phyloP scores from a whole-genome alignment of 2,888 invertebrate genomes.

The Cosmorhoe ocellata region DNA sequence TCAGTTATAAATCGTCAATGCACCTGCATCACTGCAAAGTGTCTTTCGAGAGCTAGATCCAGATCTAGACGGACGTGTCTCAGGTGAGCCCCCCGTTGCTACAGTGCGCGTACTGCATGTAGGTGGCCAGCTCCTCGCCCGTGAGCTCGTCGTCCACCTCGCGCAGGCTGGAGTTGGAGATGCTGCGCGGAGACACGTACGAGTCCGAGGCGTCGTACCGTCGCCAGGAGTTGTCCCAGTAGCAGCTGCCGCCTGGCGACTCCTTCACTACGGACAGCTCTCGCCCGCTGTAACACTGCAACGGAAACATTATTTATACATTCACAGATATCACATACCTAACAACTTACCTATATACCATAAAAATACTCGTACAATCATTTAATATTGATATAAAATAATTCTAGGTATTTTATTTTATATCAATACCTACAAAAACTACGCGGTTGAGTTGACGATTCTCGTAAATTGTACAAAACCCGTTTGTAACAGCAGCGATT shows the following conservation, averaged over 20 bases:
- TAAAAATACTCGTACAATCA: too few species aligned
- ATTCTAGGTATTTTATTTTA: too few species aligned
- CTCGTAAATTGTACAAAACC: too few species aligned
- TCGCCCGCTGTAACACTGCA: slow-evolving; percentile 64
- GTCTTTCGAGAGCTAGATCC: slow-evolving; percentile 13
- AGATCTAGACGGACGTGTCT: slow-evolving; percentile 59
- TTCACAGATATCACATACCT: too few species aligned
- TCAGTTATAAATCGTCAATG: not conserved
- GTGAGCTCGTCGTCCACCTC: slow-evolving; percentile 87
- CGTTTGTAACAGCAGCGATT: not conserved
- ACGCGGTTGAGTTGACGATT: slow-evolving; percentile 1
- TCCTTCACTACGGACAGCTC: slow-evolving; percentile 64
- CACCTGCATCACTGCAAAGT: not conserved
- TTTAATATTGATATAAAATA: too few species aligned
- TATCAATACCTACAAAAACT: too few species aligned
- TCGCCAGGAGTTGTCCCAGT: slow-evolving; percentile 62
- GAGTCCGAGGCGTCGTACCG: slow-evolving; percentile 66
- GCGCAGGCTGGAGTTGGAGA: slow-evolving; percentile 89
- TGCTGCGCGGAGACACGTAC: slow-evolving; percentile 79
- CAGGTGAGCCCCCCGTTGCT: slow-evolving; percentile 70
- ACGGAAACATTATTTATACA: slow-evolving; percentile 10
- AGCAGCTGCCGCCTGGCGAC: slow-evolving; percentile 62
- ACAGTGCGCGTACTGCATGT: slow-evolving; percentile 86
- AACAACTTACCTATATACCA: too few species aligned
- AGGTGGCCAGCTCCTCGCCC: slow-evolving; percentile 85